Evolutionary conservation across 2,797 vertebrate genomes (phyloP).

Genomic region (Mus caroli): DNA sequence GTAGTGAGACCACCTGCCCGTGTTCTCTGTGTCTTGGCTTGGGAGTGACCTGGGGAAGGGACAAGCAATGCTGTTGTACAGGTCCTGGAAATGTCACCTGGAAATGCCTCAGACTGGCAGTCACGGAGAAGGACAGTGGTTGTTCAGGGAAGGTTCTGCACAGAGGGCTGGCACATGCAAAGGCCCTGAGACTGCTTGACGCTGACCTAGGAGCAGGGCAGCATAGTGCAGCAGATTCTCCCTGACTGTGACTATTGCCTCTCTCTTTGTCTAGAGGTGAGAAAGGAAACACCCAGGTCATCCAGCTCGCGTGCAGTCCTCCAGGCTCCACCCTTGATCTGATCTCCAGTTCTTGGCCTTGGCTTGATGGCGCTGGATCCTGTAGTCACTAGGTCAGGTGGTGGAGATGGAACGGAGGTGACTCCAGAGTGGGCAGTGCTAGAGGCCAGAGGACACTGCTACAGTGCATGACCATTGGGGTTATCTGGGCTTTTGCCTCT

Average conservation of each 20-base stretch:
- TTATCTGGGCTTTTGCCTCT: neutral
- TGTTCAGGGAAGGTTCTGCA: neutral
- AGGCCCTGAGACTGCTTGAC: neutral
- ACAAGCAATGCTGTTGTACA: neutral
- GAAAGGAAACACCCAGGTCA: neutral
- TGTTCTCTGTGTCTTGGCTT: neutral
- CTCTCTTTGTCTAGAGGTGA: neutral
- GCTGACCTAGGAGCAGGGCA: neutral
- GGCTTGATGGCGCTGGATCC: neutral
- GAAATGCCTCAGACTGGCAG: neutral
- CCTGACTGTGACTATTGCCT: no score
- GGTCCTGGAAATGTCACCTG: neutral
- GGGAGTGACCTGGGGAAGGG: neutral
- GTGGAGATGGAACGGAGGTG: rapidly evolving
- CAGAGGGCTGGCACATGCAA: neutral
- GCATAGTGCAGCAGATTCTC: neutral
- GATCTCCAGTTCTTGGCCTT: neutral
- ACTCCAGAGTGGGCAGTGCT: no score
- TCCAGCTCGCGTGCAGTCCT: neutral
- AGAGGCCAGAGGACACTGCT: no score
- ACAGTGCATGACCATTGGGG: neutral
- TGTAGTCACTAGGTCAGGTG: neutral
- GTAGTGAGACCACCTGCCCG: neutral
- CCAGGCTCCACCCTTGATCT: neutral
- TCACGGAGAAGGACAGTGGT: neutral